Evolutionary conservation across 2,888 invertebrate genomes (phyloP), one percentile per base, ranked within the genome.

Genomic region (Drosophila suboccidentalis): DNA sequence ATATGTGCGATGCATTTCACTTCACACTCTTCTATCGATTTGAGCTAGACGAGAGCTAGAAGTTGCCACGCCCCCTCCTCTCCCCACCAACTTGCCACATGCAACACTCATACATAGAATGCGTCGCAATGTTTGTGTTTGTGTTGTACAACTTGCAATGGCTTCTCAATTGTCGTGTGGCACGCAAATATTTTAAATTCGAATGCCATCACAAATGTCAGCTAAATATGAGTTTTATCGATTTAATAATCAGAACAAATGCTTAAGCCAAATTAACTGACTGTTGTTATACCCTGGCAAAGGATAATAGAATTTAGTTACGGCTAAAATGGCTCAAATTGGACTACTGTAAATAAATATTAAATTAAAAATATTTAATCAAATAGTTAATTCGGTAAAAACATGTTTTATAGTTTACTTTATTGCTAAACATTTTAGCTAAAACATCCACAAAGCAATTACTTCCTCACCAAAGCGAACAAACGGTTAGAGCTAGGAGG

Each of bases 171-270:
- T 57, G 49, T 19, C 49, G 64, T 65, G 47, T 73, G 17, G 59
- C 80, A 77, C 73, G 79, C 71, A 49, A 76, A 47, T 61, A 43
- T 53, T 51, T 62, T 61, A 50, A 54, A 53, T 57, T 67, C 63
- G 63, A 61, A 34, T 63, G 39, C 39, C 44, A 22, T 46, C 38
- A 51, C 39, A 76, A 72, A 76, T 73, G 80, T 69, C 73, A 68
- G 71, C 46, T 71, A 36, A 44, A 75, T 80, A 71, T 66, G 69
- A 78, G 54, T 72, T 71, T 53, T 81, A 87, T 84, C 69, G 87
- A 84, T 84, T 80, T 70, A 83, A 87, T 81, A 84, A 78, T 57
- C 59, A 64, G 49, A 44, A 15, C 11, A 38, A 55, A 47, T 46
- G 55, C 55, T 47, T 17, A 39, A 17, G 43, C 17, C 15, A 10